Base-by-base conservation (phyloP, 2,113 vertebrate species). In the Ailuropoda melanoleuca region DNA sequence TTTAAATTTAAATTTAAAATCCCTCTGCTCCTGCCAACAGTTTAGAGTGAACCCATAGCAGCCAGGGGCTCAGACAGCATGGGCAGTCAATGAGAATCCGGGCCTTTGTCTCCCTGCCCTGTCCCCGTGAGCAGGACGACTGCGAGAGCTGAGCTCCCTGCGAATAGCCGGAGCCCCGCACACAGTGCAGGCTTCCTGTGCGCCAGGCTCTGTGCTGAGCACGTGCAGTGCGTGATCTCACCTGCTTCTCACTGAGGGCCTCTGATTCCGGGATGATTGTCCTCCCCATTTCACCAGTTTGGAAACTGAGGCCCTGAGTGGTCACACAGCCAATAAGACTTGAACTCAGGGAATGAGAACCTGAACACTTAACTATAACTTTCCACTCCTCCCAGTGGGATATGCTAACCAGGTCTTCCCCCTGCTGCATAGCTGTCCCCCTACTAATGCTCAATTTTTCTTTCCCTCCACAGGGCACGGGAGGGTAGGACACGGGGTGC, bases 391-490 rank as follows among this genome's bases (percentile, higher is more conserved):
- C 86, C 53, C 37, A n/a, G 12, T 46, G 70, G 80, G 24, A 6
- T 14, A 0, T 50, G 58, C 83, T 48, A n/a, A 18, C 31, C 18
- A 7, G n/a, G 11, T 15, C 10, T 8, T 39, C 1, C 60, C 10
- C 1, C 18, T 34, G 17, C 21, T 0, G 15, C 23, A 5, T 6
- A 6, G 87, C n/a, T 34, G 1, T 66, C 9, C 13, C 64, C 17
- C 21, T 62, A 43, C 74, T 96, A 58, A 96, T n/a, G 4, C 37
- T 64, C 37, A 7, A 6, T 50, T 96, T 96, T 96, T 89, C 88
- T 93, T 1, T 0, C 82, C 74, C 92, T 34, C 60, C 92, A 34
- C 95, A 99, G 99, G 99, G 43, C 97, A 92, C 1, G 99, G 99
- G 19, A 70, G 77, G 8, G 98, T 98, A 94, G 99, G 99, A 46